phyloP scores from a whole-genome alignment of 1,140 invertebrate genomes.

The Tyrophagus putrescentiae region DNA sequence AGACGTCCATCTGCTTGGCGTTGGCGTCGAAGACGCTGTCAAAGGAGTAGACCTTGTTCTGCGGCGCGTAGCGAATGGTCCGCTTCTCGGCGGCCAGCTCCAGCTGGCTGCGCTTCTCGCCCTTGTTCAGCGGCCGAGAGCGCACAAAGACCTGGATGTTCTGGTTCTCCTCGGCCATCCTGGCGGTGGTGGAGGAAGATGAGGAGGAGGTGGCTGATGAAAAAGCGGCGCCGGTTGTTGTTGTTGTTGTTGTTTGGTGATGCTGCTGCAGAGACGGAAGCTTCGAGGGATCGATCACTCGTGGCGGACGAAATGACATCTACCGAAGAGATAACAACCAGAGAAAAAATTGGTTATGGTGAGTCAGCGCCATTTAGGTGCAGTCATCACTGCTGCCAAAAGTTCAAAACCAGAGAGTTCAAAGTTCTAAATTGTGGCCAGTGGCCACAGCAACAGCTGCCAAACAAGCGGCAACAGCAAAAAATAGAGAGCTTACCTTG shows the following conservation, averaged over 20 bases:
- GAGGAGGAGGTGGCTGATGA: too few relatives aligned
- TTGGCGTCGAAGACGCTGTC: slow-evolving; percentile 63
- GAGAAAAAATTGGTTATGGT: too few relatives aligned
- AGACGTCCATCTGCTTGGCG: slow-evolving; percentile 66
- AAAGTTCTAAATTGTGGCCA: too few relatives aligned
- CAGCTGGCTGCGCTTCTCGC: slow-evolving; percentile 33
- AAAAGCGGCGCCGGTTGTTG: too few relatives aligned
- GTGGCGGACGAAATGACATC: slow-evolving; percentile 4
- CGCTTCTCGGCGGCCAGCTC: slow-evolving; percentile 45
- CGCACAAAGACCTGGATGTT: slow-evolving; percentile 77
- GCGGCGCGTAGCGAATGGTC: slow-evolving; percentile 57
- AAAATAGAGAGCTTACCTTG: too few relatives aligned
- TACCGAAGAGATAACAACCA: too few relatives aligned
- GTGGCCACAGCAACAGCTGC: too few relatives aligned
- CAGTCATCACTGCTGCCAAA: too few relatives aligned
- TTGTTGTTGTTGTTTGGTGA: not conserved
- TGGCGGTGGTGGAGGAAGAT: not conserved
- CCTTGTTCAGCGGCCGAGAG: slow-evolving; percentile 43
- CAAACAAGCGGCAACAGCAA: too few relatives aligned
- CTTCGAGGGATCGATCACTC: slow-evolving; percentile 1
- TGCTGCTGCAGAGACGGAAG: too few relatives aligned
- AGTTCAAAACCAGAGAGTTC: too few relatives aligned
- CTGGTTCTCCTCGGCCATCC: slow-evolving; percentile 34
- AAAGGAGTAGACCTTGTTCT: slow-evolving; percentile 71
- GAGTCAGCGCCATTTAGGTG: too few relatives aligned